Evolutionary conservation across 2,797 vertebrate genomes (phyloP).

Genomic region (Silurus lanzhouensis): DNA sequence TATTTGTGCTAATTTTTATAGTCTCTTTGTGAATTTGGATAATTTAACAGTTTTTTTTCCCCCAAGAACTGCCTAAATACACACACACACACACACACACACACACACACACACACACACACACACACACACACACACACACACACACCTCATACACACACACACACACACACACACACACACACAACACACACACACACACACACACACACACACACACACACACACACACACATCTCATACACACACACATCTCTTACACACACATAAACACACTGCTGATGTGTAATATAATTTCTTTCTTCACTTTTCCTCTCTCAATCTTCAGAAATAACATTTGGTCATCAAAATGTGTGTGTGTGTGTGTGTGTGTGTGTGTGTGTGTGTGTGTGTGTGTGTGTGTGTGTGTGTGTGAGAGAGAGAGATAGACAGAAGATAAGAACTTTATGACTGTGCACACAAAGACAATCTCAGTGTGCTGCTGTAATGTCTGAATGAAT

Average conservation of each 20-base stretch:
- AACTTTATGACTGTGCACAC: neutral
- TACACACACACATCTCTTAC: too few species aligned
- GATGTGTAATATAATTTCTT: constrained; percentile 31
- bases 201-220: too few species aligned
- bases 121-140: constrained; percentile 28
- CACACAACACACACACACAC: too few species aligned
- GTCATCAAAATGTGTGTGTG: too few species aligned
- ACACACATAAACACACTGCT: constrained; percentile 19
- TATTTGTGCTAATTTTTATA: constrained; percentile 16
- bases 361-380: constrained; percentile 9
- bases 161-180: too few species aligned
- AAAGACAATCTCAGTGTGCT: neutral
- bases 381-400: too few species aligned
- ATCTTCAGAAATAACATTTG: neutral
- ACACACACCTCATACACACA: too few species aligned
- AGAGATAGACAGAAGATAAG: neutral
- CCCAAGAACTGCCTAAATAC: neutral
- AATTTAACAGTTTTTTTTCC: constrained; percentile 32
- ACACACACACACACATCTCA: too few species aligned
- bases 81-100: constrained; percentile 1
- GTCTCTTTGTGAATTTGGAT: constrained; percentile 32
- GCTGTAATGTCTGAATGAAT: neutral
- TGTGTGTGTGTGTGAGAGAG: too few species aligned
- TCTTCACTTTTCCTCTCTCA: neutral
- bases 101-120: constrained; percentile 23